Percentiles rank a stretch among this genome's conserved stretches.
Evolutionary conservation across 2,888 invertebrate genomes (phyloP).

Genomic region (Platerodrilus igneus): DNA sequence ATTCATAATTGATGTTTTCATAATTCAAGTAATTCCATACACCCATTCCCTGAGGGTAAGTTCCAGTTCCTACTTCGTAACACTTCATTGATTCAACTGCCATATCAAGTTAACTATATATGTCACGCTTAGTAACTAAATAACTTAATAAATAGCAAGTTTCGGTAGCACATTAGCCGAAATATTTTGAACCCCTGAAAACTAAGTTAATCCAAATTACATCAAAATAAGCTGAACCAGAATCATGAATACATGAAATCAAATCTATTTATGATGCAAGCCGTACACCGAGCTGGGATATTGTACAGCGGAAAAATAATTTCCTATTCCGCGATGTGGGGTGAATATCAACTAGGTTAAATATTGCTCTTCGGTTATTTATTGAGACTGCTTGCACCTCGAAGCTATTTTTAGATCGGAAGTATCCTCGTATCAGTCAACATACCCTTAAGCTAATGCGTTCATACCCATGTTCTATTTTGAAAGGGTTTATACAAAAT

Average conservation of each 20-base stretch:
- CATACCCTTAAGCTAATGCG: constrained; percentile 16
- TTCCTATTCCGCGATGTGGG: constrained; percentile 36
- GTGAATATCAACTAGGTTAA: constrained; percentile 40
- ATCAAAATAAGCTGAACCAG: constrained; percentile 16
- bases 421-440: constrained; percentile 21
- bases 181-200: constrained; percentile 11
- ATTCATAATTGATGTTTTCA: constrained; percentile 25
- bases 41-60: too few relatives aligned
- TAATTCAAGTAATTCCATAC: constrained; percentile 12
- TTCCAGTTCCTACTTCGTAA: too few relatives aligned
- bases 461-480: too few relatives aligned
- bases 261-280: constrained; percentile 37
- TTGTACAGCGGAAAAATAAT: constrained; percentile 42
- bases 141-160: constrained; percentile 16
- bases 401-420: constrained; percentile 23
- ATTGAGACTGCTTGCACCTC: constrained; percentile 29
- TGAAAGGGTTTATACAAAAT: too few relatives aligned
- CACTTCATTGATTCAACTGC: not conserved
- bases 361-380: constrained; percentile 36
- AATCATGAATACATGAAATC: constrained; percentile 33
- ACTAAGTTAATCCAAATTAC: constrained; percentile 11
- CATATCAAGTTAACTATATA: too few relatives aligned
- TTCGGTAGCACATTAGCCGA: constrained; percentile 19
- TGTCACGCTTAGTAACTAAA: too few relatives aligned
- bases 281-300: constrained; percentile 35